Evolutionary conservation across 2,888 invertebrate species (phyloP).

Genomic region (Heliconius ismenius): DNA sequence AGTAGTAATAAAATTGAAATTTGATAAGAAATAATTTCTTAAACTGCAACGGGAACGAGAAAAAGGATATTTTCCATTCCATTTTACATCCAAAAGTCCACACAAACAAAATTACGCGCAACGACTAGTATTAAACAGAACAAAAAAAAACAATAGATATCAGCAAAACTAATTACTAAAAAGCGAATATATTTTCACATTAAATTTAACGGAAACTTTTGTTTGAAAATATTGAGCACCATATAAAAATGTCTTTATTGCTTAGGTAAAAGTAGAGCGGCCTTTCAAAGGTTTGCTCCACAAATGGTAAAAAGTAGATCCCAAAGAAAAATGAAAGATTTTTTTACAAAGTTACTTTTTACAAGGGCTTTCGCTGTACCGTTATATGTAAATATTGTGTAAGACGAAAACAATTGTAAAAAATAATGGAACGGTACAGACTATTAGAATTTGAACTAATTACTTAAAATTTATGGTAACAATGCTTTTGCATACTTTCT

Average conservation of each 20-base stretch:
- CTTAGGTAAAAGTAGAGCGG: slow-evolving; percentile 57
- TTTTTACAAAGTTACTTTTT: slow-evolving; percentile 42
- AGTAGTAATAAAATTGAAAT: too few relatives aligned
- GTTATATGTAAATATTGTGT: slow-evolving; percentile 61
- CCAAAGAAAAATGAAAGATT: slow-evolving; percentile 57
- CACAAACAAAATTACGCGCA: background rate
- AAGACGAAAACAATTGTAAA: slow-evolving; percentile 45
- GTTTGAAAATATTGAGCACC: slow-evolving; percentile 48
- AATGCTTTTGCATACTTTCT: slow-evolving; percentile 14
- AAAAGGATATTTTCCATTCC: too few relatives aligned
- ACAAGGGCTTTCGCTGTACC: slow-evolving; percentile 55
- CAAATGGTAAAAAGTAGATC: slow-evolving; percentile 76
- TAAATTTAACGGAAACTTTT: slow-evolving; percentile 47
- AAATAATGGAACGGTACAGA: slow-evolving; percentile 54
- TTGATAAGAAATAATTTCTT: too few relatives aligned
- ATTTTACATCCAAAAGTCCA: background rate
- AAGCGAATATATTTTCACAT: slow-evolving; percentile 24
- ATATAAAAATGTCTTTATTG: slow-evolving; percentile 70
- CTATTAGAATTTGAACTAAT: slow-evolving; percentile 38
- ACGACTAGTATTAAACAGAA: background rate
- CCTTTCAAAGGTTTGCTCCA: slow-evolving; percentile 59
- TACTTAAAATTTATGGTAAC: slow-evolving; percentile 35
- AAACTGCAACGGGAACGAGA: too few relatives aligned
- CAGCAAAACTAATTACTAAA: slow-evolving; percentile 17
- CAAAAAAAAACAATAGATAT: background rate